Conservation (phyloP, 2,113 vertebrate species). For the Aplodontia rufa region DNA sequence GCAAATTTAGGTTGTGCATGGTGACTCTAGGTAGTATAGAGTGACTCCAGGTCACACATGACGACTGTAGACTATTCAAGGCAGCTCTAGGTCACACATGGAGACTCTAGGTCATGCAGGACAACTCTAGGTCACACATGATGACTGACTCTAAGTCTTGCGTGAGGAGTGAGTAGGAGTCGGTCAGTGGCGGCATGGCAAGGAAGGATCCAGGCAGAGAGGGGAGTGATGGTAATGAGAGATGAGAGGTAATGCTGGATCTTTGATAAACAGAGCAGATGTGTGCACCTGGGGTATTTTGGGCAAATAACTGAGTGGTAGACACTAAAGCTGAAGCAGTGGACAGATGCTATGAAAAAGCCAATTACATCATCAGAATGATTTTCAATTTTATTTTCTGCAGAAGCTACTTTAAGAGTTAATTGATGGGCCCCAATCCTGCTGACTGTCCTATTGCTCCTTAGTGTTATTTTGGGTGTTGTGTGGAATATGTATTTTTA, state of each 20-base stretch:
- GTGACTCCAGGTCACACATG: too few relatives aligned
- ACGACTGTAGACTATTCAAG: too few relatives aligned
- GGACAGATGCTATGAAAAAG: background rate
- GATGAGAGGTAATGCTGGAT: background rate
- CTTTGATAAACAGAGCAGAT: background rate
- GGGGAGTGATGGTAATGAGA: background rate
- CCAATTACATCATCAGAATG: too few relatives aligned
- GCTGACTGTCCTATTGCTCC: background rate
- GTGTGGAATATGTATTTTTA: background rate
- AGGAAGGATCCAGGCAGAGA: too few relatives aligned
- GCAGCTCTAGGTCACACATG: too few relatives aligned
- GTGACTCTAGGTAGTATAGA: too few relatives aligned
- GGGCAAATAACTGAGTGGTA: background rate
- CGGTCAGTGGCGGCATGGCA: fast-evolving
- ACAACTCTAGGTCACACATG: too few relatives aligned
- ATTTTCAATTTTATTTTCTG: background rate
- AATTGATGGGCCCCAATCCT: background rate
- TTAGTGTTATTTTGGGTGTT: background rate
- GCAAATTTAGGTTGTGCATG: too few relatives aligned
- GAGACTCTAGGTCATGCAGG: too few relatives aligned
- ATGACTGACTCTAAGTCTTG: too few relatives aligned
- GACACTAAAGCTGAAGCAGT: background rate
- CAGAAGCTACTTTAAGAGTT: background rate
- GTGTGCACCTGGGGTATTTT: fast-evolving
- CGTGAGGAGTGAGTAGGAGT: fast-evolving